Evolutionary conservation across 2,888 invertebrate species (phyloP), one percentile per base, ranked within the genome.

Genomic region (Xestoiulus laeticollis): DNA sequence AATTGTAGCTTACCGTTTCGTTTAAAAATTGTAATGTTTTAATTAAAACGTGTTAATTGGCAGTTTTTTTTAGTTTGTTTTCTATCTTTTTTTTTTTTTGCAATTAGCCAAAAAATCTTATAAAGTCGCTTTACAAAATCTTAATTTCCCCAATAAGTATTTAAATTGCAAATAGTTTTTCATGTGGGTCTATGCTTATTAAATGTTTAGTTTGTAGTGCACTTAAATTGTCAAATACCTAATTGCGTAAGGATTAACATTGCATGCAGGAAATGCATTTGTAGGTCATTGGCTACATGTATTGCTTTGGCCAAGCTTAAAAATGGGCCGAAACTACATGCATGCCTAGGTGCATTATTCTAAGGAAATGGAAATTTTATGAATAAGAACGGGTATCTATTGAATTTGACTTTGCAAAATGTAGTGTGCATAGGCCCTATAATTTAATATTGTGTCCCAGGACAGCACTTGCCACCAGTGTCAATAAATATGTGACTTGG

Each of bases 231-330:
- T 2, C 48, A 48, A 48, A 48, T 48, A 16, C 19, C 48, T 14
- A 19, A 59, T 59, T 22, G 19, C 26, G 68, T 26, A n/a, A 68
- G 26, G 26, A 8, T 26, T 68, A 1, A 26, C 2, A 26, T 3
- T 68, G 8, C 22, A 68, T 68, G 26, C 68, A 68, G 68, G 68
- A 68, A 68, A 68, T 68, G 22, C 6, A 68, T 68, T 68, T n/a
- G n/a, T 68, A 68, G 68, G 68, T 68, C 68, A 68, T 68, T 68
- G 68, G 12, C 68, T 26, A n/a, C n/a, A n/a, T n/a, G n/a, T n/a
- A 68, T 22, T 68, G 22, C 26, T 68, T 68, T 22, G 68, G 26
- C 26, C 68, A 26, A 26, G 10, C 26, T 53, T 38, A 5, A 38
- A n/a, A 38, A 38, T 38, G 1, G 53, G n/a, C 53, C 26, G 10